Percentiles rank a stretch among this genome's conserved stretches.
phyloP scores from a whole-genome alignment of 2,797 vertebrate genomes.

The Lagorchestes hirsutus region DNA sequence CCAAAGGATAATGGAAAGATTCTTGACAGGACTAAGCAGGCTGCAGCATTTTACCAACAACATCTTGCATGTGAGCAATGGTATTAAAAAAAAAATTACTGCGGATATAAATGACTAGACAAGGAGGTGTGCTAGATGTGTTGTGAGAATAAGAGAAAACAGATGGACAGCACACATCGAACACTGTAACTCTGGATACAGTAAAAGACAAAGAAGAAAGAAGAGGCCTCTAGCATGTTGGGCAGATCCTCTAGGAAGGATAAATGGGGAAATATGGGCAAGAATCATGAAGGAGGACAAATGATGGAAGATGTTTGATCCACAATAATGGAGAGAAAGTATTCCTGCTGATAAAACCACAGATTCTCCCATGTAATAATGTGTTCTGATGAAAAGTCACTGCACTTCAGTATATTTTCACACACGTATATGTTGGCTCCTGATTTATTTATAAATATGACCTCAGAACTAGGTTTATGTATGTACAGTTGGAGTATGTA shows the following conservation, averaged over 20 bases:
- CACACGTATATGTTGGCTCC: not conserved
- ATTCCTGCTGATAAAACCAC: not conserved
- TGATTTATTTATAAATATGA: not conserved
- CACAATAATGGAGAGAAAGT: not conserved
- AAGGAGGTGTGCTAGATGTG: not conserved
- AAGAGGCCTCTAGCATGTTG: not conserved
- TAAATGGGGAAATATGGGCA: not conserved
- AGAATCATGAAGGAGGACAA: not conserved
- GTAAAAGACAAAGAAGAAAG: conserved; percentile 3
- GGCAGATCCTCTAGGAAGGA: not conserved
- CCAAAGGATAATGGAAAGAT: not conserved
- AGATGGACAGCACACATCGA: not conserved
- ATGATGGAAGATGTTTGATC: not conserved
- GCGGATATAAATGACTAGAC: not conserved
- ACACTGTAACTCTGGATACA: not conserved
- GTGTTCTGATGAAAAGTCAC: not conserved
- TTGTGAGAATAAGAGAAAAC: conserved; percentile 6
- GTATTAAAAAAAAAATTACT: not conserved
- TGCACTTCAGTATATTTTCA: not conserved
- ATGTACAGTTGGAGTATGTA: not conserved
- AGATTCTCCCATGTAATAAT: not conserved
- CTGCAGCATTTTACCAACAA: not conserved
- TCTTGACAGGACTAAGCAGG: not conserved
- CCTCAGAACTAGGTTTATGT: not conserved
- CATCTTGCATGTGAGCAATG: not conserved